Conservation (phyloP, 2,113 vertebrate genomes). For the Leuciscus idus region DNA sequence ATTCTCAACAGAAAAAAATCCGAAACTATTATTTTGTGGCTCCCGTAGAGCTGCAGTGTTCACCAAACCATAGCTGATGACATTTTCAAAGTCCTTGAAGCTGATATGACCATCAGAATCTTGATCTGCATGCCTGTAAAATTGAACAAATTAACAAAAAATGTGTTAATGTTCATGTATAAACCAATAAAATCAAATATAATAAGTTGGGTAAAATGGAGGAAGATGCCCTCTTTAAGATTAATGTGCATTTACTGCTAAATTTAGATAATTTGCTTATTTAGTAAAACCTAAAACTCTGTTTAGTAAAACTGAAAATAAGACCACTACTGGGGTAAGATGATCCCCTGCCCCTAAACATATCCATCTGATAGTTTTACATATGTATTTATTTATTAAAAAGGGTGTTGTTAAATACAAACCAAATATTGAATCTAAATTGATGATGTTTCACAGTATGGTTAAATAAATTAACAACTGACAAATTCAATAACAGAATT, state of each 20-base stretch:
- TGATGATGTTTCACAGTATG: too few relatives aligned
- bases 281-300: not conserved
- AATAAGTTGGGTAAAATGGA: not conserved
- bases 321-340: too few relatives aligned
- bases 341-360: too few relatives aligned
- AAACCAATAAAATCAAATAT: not conserved
- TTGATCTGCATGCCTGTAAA: constrained; percentile 76
- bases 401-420: too few relatives aligned
- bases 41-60: constrained; percentile 45
- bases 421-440: too few relatives aligned
- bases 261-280: not conserved
- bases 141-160: not conserved
- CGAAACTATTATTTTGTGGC: not conserved
- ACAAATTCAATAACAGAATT: too few relatives aligned
- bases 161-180: not conserved
- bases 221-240: not conserved
- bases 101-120: constrained; percentile 78
- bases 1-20: not conserved
- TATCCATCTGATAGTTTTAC: too few relatives aligned
- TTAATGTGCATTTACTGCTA: not conserved
- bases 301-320: too few relatives aligned
- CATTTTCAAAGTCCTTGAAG: constrained; percentile 83
- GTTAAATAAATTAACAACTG: too few relatives aligned
- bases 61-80: constrained; percentile 69
- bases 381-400: too few relatives aligned